Conservation (phyloP, 2,888 invertebrate genomes). For the Elegia similella region DNA sequence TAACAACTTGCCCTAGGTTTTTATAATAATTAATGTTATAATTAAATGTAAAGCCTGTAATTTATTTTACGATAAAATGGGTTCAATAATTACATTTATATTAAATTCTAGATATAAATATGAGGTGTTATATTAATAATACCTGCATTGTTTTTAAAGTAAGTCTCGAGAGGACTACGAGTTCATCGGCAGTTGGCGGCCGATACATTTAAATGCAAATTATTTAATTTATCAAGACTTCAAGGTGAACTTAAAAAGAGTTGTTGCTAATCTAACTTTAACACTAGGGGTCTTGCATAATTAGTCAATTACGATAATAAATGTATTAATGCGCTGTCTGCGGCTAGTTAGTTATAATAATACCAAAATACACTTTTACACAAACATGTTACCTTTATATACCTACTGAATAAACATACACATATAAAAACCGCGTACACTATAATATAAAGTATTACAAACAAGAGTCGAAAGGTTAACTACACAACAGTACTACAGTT, state of each 20-base stretch:
- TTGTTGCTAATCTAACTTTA: slow-evolving; percentile 71
- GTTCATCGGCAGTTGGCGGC: slow-evolving; percentile 53
- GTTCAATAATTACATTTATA: slow-evolving; percentile 77
- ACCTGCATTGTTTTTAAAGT: slow-evolving; percentile 79
- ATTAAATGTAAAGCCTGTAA: slow-evolving; percentile 80
- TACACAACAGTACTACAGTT: slow-evolving; percentile 79
- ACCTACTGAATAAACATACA: slow-evolving; percentile 81
- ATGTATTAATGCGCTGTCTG: slow-evolving; percentile 57
- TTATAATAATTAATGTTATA: slow-evolving; percentile 79
- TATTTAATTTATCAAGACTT: slow-evolving; percentile 57
- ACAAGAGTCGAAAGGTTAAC: slow-evolving; percentile 78
- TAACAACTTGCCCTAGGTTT: slow-evolving; percentile 82
- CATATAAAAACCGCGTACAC: slow-evolving; percentile 81
- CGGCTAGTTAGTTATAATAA: slow-evolving; percentile 56
- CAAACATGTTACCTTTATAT: slow-evolving; percentile 71
- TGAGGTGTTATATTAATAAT: slow-evolving; percentile 80
- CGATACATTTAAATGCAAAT: slow-evolving; percentile 72
- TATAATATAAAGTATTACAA: slow-evolving; percentile 79
- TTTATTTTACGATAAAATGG: slow-evolving; percentile 74
- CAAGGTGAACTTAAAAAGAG: slow-evolving; percentile 67
- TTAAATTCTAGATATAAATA: slow-evolving; percentile 78
- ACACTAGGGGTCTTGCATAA: slow-evolving; percentile 76
- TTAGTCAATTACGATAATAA: slow-evolving; percentile 83
- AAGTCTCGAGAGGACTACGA: slow-evolving; percentile 72
- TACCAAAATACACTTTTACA: slow-evolving; percentile 79